These are phyloP conservation scores for Catalaphyllia jardinei DNA, from an alignment of 64 coral and sea anemone species.

Conservation along the genomic window DNA sequence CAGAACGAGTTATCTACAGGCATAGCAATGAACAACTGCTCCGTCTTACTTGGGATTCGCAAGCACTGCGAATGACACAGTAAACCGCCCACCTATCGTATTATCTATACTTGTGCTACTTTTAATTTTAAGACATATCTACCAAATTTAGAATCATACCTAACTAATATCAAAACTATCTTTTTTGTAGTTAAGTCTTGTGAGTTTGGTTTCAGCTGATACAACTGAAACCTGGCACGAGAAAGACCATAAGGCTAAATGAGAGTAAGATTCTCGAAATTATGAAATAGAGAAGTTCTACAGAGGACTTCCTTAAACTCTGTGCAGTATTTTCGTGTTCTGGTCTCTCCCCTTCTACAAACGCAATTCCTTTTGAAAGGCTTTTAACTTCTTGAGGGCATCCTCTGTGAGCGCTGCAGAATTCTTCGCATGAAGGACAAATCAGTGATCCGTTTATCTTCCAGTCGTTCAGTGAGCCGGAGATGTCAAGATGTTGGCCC, in stretches of 20 bases:
- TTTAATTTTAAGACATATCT: background rate
- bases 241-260: conserved; percentile 1
- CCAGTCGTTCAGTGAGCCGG: conserved; percentile 75
- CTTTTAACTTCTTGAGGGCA: conserved; percentile 55
- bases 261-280: conserved; percentile 17
- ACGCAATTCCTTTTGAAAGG: background rate
- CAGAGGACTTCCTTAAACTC: background rate
- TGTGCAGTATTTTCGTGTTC: background rate
- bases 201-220: background rate
- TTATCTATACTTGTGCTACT: too few species aligned
- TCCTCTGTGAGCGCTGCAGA: conserved; percentile 64
- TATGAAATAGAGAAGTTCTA: conserved; percentile 4
- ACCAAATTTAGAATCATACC: background rate
- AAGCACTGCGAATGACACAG: too few species aligned
- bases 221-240: conserved; percentile 12
- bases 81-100: too few species aligned
- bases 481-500: conserved; percentile 76
- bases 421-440: conserved; percentile 79
- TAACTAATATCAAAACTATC: background rate
- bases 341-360: background rate
- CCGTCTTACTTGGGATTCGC: too few species aligned
- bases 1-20: too few species aligned
- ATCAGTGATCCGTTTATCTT: conserved; percentile 76
- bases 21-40: too few species aligned
- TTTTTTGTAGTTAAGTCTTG: background rate